Conservation (phyloP, 1,140 invertebrate species). For the Nephila pilipes region DNA sequence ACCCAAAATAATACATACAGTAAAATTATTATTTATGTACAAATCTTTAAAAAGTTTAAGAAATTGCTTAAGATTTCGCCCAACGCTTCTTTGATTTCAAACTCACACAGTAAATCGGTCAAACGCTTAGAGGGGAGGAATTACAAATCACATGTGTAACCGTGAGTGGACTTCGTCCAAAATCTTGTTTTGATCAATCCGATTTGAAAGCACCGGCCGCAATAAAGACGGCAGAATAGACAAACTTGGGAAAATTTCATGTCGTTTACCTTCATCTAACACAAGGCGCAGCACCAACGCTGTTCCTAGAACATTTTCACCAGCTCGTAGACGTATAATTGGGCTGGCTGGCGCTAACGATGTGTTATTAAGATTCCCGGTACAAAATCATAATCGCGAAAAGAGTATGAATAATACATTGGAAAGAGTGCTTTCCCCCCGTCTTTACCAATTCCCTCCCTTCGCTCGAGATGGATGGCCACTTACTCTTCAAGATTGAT, state of each 20-base stretch:
- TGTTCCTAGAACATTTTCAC: background rate
- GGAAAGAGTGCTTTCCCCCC: background rate
- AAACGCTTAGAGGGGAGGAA: too few relatives aligned
- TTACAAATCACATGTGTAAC: too few relatives aligned
- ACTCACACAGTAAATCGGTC: too few relatives aligned
- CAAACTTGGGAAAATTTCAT: background rate
- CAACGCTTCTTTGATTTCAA: too few relatives aligned
- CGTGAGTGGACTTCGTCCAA: background rate
- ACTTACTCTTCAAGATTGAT: constrained; percentile 63
- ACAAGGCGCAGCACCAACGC: background rate
- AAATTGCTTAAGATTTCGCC: too few relatives aligned
- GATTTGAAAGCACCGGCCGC: background rate
- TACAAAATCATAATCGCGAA: constrained; percentile 69
- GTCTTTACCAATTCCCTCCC: background rate
- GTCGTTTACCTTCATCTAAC: constrained; percentile 18
- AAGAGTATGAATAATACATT: constrained; percentile 60
- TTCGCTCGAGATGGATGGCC: constrained; percentile 18
- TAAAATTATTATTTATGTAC: too few relatives aligned
- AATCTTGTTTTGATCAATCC: background rate
- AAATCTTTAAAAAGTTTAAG: too few relatives aligned
- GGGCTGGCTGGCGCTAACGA: constrained; percentile 43
- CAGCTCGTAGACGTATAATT: constrained; percentile 31
- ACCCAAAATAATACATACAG: too few relatives aligned
- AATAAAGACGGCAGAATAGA: background rate
- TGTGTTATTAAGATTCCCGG: constrained; percentile 54